Base-by-base conservation (phyloP, 2,113 vertebrate genomes). In the Marmota flaviventris region DNA sequence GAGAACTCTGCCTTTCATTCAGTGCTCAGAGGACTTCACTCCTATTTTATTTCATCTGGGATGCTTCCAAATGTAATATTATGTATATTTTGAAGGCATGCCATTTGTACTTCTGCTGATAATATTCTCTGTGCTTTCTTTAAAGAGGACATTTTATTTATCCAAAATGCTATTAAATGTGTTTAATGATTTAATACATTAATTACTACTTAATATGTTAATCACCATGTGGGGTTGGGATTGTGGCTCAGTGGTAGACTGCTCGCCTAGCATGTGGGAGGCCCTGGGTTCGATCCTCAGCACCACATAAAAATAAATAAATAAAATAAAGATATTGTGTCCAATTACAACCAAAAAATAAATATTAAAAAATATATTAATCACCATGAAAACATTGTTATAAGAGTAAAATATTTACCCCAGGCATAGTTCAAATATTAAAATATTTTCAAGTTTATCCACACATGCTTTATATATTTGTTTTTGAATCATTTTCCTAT, bases 311-410 rank as follows among this genome's bases (percentile, higher is more conserved):
- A 45, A 45, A 45, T 45, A 45, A 45, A 45, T 45, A 45, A 45
- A 45, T 45, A 45, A 45, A 45, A 45, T 45, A 45, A 45, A 45
- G 45, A 45, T 45, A 45, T 45, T 45, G 45, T 45, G 45, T 45
- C 45, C 45, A 45, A 45, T 45, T 45, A 45, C 45, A 45, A 45
- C 45, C 45, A 45, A 45, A 45, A 45, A 45, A 45, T 8, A 45
- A 45, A 45, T 45, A 45, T 45, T 45, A 45, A 45, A 45, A 45
- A 63, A 63, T 63, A 61, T 67, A 51, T 79, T 85, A 39, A 29
- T 81, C 92, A 85, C 34, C 79, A 45, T 89, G 70, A 92, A 67
- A 92, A 92, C 82, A 53, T 48, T 92, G 22, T 65, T 76, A 67
- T 81, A 95, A 89, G 11, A 78, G 37, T 87, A 69, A 85, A 94